Conservation (phyloP, 2,113 vertebrate species). For the Tupaia tana region DNA sequence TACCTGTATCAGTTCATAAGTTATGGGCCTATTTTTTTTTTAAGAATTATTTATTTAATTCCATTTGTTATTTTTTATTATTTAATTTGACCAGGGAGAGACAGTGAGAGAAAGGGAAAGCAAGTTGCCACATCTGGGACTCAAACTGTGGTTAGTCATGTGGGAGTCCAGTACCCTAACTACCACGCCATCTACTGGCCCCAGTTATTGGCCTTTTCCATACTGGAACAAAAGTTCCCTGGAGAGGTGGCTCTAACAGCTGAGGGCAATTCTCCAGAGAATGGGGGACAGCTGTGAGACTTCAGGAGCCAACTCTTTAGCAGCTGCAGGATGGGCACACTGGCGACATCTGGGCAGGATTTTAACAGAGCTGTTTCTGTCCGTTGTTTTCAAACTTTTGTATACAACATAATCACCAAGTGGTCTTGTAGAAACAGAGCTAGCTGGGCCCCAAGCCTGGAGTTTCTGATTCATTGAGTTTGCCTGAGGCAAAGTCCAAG, state of each 20-base stretch:
- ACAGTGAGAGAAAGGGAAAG: too few relatives aligned
- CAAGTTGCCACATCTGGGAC: too few relatives aligned
- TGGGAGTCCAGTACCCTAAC: too few relatives aligned
- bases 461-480: conserved; percentile 24
- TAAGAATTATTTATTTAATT: too few relatives aligned
- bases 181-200: too few relatives aligned
- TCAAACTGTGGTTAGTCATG: too few relatives aligned
- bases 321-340: neutral
- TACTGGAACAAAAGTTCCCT: neutral
- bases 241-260: conserved; percentile 12
- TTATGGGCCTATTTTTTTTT: neutral
- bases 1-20: neutral
- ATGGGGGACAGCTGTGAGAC: neutral
- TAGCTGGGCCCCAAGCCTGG: neutral
- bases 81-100: too few relatives aligned
- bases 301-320: neutral
- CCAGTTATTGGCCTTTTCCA: too few relatives aligned
- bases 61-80: too few relatives aligned
- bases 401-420: neutral
- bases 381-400: conserved; percentile 5
- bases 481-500: neutral
- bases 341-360: neutral
- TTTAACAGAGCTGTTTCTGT: neutral
- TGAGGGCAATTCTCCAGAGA: neutral
- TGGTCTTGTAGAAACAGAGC: conserved; percentile 1